Evolutionary conservation across 2,113 vertebrate species (phyloP).

Genomic region (Psittacara wagleri): DNA sequence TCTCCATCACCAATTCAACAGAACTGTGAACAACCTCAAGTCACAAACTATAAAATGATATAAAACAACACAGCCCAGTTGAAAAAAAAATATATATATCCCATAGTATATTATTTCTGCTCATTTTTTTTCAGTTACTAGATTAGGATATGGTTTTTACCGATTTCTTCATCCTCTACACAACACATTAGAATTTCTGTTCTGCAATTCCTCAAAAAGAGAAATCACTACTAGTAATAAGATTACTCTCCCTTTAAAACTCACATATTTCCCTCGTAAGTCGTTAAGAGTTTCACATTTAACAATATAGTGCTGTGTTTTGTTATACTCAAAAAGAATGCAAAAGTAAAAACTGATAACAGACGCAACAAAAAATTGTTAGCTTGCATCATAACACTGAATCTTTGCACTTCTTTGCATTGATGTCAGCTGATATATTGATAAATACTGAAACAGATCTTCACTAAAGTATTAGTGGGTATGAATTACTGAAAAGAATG

Average conservation of each 20-base stretch:
- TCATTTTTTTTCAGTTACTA: not conserved
- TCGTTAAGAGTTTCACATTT: not conserved
- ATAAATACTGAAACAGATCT: not conserved
- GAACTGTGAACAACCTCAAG: not conserved
- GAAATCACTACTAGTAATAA: not conserved
- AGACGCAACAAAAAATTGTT: not conserved
- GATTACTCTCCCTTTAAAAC: not conserved
- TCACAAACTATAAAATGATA: not conserved
- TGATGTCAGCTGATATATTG: not conserved
- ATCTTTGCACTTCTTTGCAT: not conserved
- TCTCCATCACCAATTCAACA: not conserved
- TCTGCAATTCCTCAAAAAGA: not conserved
- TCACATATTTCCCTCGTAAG: not conserved
- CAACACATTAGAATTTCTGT: not conserved
- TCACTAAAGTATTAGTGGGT: not conserved
- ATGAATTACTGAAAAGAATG: not conserved
- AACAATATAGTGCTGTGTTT: not conserved
- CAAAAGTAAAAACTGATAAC: not conserved
- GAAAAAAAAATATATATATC: not conserved
- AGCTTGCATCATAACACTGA: accelerated
- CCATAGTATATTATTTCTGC: not conserved
- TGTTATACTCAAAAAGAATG: not conserved
- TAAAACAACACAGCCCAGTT: not conserved
- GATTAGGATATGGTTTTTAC: not conserved
- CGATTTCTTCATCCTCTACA: not conserved